These are phyloP conservation scores for Apamea sordens DNA, from an alignment of 2,888 invertebrate genomes.

Conservation along the genomic window DNA sequence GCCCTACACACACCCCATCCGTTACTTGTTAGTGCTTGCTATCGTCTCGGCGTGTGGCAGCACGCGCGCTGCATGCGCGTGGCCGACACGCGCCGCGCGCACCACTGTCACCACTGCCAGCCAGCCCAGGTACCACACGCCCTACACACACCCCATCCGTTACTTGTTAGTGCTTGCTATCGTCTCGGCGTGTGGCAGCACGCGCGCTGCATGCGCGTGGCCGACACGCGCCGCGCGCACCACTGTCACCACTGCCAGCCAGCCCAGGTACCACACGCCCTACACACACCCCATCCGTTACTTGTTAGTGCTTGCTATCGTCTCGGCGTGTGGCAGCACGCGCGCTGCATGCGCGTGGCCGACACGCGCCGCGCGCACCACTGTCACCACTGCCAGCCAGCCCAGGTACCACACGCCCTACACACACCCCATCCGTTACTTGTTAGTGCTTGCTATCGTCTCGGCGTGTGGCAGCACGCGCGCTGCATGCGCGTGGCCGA, in stretches of 20 bases:
- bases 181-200: conserved; percentile 95
- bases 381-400: not conserved
- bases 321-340: conserved; percentile 95
- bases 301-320: no score
- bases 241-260: conserved; percentile 93
- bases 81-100: conserved; percentile 86
- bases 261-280: no score
- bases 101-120: conserved; percentile 82
- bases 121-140: no score
- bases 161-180: no score
- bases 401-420: no score
- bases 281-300: no score
- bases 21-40: no score
- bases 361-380: not conserved
- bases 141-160: no score
- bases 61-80: conserved; percentile 95
- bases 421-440: no score
- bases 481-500: conserved; percentile 92
- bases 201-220: conserved; percentile 92
- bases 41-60: conserved; percentile 35
- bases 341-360: not conserved
- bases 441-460: no score
- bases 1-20: no score
- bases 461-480: conserved; percentile 93
- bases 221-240: conserved; percentile 90